Base-by-base conservation (phyloP, 1,140 invertebrate species). In the Augochlora pura region DNA sequence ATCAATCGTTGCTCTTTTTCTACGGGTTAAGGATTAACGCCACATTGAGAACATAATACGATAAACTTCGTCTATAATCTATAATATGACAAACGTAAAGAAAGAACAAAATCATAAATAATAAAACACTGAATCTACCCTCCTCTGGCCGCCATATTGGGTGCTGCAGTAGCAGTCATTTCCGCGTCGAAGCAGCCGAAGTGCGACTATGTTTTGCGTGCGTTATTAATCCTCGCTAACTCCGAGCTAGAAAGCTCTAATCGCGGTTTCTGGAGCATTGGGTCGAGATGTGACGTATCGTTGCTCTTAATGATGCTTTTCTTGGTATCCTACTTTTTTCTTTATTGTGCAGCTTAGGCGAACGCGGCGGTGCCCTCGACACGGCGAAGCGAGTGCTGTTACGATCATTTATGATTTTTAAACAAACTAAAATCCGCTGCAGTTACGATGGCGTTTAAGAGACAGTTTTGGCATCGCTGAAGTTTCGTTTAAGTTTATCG, bases 291-390 rank as follows among this genome's bases (percentile, higher is more conserved):
- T 12, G n/a, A 10, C 42, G 62, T 23, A 42, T 42, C 46, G 16
- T 25, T 25, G 54, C 65, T 69, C 27, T 49, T 27, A 16, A n/a
- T 7, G 0, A 70, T 70, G 74, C 74, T 27, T 60, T 3, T 21
- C 42, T 46, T 7, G 8, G 32, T 23, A 80, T 62, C 54, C 78
- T 62, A 77, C 52, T 0, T 23, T 38, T 23, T n/a, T n/a, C n/a
- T n/a, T 4, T 42, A 39, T 49, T 84, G 83, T 85, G 83, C 83
- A 73, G n/a, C 65, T 39, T 54, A 71, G 65, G 66, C 59, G 32
- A 81, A 85, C 77, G 77, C 66, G 70, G 65, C 27, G 71, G 82
- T 81, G 83, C 78, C 64, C 66, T 59, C 69, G 68, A 72, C 72
- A 68, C 72, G 78, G 23, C 69, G 71, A 71, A 81, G 72, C 72